phyloP scores from a whole-genome alignment of 2,797 vertebrate species.

The Peromyscus eremicus region DNA sequence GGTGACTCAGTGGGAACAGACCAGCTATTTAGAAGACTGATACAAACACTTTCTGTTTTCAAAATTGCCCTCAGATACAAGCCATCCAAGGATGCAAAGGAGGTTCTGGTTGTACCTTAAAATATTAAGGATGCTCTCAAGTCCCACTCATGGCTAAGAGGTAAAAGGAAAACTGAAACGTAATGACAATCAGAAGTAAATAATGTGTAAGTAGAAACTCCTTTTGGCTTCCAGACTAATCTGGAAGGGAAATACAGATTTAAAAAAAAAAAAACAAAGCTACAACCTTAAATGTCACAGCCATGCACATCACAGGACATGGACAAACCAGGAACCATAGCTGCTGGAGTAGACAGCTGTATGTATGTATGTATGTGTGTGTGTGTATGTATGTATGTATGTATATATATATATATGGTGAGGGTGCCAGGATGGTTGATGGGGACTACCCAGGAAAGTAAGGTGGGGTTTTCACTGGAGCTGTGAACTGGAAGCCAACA shows the following conservation, averaged over 20 bases:
- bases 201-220: not conserved
- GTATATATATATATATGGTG: not conserved
- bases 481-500: not conserved
- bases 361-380: no score
- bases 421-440: not conserved
- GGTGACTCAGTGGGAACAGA: not conserved
- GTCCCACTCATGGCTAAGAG: not conserved
- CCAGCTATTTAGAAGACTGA: not conserved
- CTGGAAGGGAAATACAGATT: constrained; percentile 12
- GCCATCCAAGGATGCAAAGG: not conserved
- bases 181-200: not conserved
- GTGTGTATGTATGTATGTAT: no score
- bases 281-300: not conserved
- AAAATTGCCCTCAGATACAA: not conserved
- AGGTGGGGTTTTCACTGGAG: not conserved
- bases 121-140: not conserved
- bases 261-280: constrained; percentile 31
- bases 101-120: not conserved
- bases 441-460: not conserved
- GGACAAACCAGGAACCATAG: not conserved
- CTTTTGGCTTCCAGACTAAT: not conserved
- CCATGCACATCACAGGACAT: accelerated
- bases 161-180: not conserved
- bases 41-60: not conserved
- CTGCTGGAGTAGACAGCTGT: not conserved